Evolutionary conservation across 2,888 invertebrate genomes (phyloP), one percentile per base, ranked within the genome.

Genomic region (Epirrhoe alternata): DNA sequence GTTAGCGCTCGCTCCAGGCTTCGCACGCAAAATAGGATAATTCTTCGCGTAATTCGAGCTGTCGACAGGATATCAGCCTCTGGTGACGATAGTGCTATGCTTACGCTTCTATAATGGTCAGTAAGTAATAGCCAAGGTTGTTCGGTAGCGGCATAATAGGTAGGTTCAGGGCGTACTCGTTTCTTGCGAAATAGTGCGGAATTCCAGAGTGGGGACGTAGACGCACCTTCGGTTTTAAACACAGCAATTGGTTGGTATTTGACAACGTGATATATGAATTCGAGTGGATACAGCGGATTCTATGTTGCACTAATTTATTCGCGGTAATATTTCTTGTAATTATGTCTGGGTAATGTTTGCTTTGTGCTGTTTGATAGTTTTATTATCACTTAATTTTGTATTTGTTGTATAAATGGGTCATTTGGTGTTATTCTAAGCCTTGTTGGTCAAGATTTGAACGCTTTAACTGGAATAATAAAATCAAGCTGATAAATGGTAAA

Each of bases 101-200:
- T 83, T 82, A 80, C 79, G 82, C 72, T 72, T 74, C 73, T 73
- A 83, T 89, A 88, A 89, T 89, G 82, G 83, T 74, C 80, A 77
- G 82, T 79, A 80, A 86, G 89, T 86, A 88, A 88, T 86, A 90
- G 84, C 86, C 91, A 92, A 92, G 92, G 90, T 77, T 92, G 85
- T 86, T 82, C 91, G 71, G 92, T 92, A 92, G 92, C 92, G 47
- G 49, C 61, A 86, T 91, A 89, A 90, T 91, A 88, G 90, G 89
- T 87, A 86, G 88, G 86, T 57, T 24, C 45, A 51, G 59, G 92
- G 92, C 92, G 92, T 90, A 84, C 86, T 84, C 83, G 81, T 74
- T 66, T 52, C 67, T 90, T 91, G 89, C 88, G 87, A 86, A 90
- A 90, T 73, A 67, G 73, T 72, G 83, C 71, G 83, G 89, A 89